Conservation (phyloP, 2,888 invertebrate genomes). For the Drosophila koepferae region DNA sequence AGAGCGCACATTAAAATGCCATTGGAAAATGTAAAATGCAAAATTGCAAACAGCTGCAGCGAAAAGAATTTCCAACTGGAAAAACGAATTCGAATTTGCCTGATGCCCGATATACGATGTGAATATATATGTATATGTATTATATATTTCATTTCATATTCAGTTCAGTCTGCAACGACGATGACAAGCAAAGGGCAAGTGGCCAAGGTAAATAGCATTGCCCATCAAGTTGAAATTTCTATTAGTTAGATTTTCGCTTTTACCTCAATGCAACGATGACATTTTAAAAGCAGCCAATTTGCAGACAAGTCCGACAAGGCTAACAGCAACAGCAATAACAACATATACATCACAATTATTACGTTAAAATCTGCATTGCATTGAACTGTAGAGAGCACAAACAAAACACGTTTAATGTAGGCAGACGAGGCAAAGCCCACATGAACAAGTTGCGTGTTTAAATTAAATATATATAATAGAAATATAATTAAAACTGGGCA, state of each 20-base stretch:
- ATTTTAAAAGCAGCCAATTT: constrained; percentile 55
- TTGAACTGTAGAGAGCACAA: background rate
- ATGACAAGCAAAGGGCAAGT: constrained; percentile 58
- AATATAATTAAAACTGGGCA: background rate
- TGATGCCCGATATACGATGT: background rate
- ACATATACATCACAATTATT: constrained; percentile 14
- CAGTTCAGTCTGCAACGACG: background rate
- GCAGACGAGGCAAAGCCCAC: background rate
- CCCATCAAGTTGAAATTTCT: constrained; percentile 27
- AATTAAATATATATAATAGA: background rate
- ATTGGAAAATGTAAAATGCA: constrained; percentile 39
- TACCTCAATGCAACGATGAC: constrained; percentile 42
- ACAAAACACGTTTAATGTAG: background rate
- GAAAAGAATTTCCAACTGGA: constrained; percentile 25
- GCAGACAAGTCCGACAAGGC: constrained; percentile 25
- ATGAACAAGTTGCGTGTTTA: background rate
- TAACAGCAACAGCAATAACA: constrained; percentile 9
- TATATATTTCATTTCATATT: background rate
- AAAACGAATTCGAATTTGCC: background rate
- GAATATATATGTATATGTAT: background rate
- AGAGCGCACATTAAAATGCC: constrained; percentile 40
- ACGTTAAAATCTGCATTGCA: constrained; percentile 12
- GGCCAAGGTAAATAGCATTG: constrained; percentile 47
- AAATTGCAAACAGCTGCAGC: constrained; percentile 46
- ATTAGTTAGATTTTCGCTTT: background rate